Conservation (phyloP, 1,140 invertebrate species). For the Teleopsis dalmanni region DNA sequence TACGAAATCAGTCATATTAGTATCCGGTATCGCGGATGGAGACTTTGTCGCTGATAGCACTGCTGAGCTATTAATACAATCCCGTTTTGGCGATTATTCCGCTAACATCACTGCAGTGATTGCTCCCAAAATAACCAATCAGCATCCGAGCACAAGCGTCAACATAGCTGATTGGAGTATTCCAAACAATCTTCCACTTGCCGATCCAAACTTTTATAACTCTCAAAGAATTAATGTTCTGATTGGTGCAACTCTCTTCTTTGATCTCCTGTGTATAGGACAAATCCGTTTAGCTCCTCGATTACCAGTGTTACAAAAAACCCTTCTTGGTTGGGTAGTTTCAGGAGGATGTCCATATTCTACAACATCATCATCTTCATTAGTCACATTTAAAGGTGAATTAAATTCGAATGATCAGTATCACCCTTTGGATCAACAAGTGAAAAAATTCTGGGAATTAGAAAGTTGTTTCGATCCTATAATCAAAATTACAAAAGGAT, state of each 20-base stretch:
- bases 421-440: neutral
- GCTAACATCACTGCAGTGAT: neutral
- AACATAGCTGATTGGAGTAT: neutral
- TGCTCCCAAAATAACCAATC: constrained; percentile 1
- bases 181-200: neutral
- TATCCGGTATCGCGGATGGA: constrained; percentile 1
- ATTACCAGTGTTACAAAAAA: neutral
- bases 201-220: constrained; percentile 5
- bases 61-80: neutral
- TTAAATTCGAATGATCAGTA: neutral
- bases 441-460: too few relatives aligned
- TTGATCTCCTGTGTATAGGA: neutral
- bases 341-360: neutral
- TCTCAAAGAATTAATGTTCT: neutral
- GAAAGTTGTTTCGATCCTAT: too few relatives aligned
- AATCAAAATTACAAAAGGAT: too few relatives aligned
- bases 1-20: neutral
- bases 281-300: constrained; percentile 1
- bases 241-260: neutral
- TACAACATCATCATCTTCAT: neutral
- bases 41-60: neutral
- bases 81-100: neutral
- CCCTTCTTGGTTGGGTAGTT: neutral
- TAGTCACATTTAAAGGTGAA: neutral
- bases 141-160: neutral